Percentiles rank a stretch among this genome's conserved stretches.
phyloP scores from a whole-genome alignment of 2,797 vertebrate genomes.

The Enteromius afrohamiltoni region DNA sequence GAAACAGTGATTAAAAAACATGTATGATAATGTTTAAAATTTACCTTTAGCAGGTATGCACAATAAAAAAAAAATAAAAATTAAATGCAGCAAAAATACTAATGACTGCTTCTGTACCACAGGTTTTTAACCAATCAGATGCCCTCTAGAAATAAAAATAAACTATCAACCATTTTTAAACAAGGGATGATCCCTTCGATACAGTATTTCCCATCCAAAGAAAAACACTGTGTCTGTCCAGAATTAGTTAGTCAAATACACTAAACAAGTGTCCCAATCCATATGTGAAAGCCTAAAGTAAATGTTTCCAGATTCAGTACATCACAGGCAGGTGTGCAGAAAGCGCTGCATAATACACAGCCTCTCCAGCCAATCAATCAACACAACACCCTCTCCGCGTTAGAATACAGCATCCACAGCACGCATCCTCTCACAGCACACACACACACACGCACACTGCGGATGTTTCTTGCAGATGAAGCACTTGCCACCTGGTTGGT shows the following conservation, averaged over 20 bases:
- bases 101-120: not conserved
- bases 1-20: not conserved
- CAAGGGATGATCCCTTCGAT: not conserved
- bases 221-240: not conserved
- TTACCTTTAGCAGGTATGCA: not conserved
- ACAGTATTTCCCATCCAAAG: not conserved
- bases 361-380: slow-evolving; percentile 46
- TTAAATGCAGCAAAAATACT: not conserved
- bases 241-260: not conserved
- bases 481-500: slow-evolving; percentile 58
- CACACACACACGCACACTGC: slow-evolving; percentile 32
- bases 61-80: too few relatives aligned
- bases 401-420: slow-evolving; percentile 28
- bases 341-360: slow-evolving; percentile 48
- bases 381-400: slow-evolving; percentile 38
- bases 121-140: not conserved
- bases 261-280: slow-evolving; percentile 5
- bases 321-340: slow-evolving; percentile 46
- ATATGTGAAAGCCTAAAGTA: slow-evolving; percentile 1
- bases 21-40: not conserved
- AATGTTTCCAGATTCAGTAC: slow-evolving; percentile 4
- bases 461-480: slow-evolving; percentile 51
- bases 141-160: not conserved
- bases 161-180: not conserved
- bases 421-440: slow-evolving; percentile 24